Evolutionary conservation across 2,113 vertebrate species (phyloP), one percentile per base, ranked within the genome.

Genomic region (Halcyon senegalensis): DNA sequence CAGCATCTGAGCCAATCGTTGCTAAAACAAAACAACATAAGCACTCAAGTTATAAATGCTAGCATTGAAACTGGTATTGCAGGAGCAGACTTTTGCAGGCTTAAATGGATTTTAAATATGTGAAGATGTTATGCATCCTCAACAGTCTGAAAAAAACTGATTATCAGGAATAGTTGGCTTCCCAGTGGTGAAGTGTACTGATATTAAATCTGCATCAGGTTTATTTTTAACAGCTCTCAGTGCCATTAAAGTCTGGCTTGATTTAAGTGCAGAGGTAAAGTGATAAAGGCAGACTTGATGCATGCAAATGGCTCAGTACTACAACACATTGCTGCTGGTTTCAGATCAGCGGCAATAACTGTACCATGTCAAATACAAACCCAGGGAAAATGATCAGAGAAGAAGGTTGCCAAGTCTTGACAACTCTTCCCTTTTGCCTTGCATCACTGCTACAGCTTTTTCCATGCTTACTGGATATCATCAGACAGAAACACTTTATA

Each of bases 1-100:
- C 35, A 99, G 97, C 98, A 99, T 98, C 87, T 98, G 97, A 73
- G 98, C 99, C 96, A 99, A 46, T 25, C 95, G 96, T 98, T 98
- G 99, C 99, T 99, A 84, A 66, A 96, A 96, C 67, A 96, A 93
- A 55, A 89, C 35, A 89, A 73, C 4, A 27, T 21, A 67, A 78
- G 17, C 20, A 43, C 5, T 25, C 41, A 46, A 11, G 13, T 46
- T 69, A 50, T 25, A 76, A 83, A 86, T 74, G 41, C 41, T 33
- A 62, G 5, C n/a, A 51, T 11, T 74, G 60, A 88, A 55, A 82
- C 18, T 46, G 37, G 24, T 90, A 80, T 15, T 55, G 17, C 44
- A 91, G 66, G 11, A 68, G 30, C 18, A 62, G 58, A 80, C 16
- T 74, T 80, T 13, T 68, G 19, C 53, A 92, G 62, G 16, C 16